Evolutionary conservation across 2,113 vertebrate genomes (phyloP).

Genomic region (Halichoerus grypus): DNA sequence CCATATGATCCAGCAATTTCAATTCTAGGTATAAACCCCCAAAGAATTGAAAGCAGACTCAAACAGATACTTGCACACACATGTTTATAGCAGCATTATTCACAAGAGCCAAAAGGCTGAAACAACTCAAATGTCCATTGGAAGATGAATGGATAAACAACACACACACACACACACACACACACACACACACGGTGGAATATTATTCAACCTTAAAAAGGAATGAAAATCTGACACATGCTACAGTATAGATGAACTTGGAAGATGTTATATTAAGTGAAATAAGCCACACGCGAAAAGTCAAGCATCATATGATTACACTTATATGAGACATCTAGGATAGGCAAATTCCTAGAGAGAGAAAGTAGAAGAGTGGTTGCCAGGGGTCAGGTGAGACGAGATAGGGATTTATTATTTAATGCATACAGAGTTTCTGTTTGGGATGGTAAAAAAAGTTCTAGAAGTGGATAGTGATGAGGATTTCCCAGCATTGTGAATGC

Average conservation of each 20-base stretch:
- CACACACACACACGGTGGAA: background rate
- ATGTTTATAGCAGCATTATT: background rate
- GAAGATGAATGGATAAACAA: background rate
- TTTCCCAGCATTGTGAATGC: background rate
- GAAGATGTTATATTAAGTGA: background rate
- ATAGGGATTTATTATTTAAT: background rate
- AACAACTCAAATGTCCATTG: background rate
- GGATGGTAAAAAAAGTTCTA: background rate
- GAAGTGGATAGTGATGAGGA: background rate
- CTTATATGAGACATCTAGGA: background rate
- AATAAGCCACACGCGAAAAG: background rate
- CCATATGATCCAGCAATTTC: background rate
- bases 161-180: background rate
- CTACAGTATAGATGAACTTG: background rate
- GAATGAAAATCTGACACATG: background rate
- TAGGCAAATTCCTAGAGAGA: background rate
- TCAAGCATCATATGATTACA: background rate
- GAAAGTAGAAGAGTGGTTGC: background rate
- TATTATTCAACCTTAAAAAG: background rate
- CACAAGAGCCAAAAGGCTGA: background rate
- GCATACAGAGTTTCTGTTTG: background rate
- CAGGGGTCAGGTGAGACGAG: background rate
- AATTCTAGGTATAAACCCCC: background rate
- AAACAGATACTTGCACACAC: background rate
- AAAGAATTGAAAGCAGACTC: background rate